These are phyloP conservation scores for Archaeoteleia sp. DNA, from an alignment of 2,888 invertebrate species.

Conservation along the genomic window DNA sequence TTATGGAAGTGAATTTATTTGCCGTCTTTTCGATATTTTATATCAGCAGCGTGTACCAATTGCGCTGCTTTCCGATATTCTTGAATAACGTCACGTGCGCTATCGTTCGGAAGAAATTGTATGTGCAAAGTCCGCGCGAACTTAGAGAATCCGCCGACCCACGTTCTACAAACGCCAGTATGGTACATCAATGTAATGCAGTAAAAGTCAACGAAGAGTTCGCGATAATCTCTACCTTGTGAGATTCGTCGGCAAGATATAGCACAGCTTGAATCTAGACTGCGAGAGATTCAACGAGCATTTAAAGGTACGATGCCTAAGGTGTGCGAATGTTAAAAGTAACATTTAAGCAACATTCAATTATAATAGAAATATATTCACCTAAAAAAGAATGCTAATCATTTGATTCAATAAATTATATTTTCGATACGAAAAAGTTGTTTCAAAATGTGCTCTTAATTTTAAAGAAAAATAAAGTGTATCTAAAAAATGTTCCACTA, in stretches of 20 bases:
- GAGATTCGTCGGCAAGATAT: conserved; percentile 48
- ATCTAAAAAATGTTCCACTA: no score
- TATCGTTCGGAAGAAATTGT: conserved; percentile 9
- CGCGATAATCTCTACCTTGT: conserved; percentile 43
- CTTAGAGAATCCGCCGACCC: conserved; percentile 28
- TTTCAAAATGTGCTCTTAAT: no score
- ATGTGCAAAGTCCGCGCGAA: conserved; percentile 19
- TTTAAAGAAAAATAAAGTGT: no score
- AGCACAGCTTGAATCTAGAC: conserved; percentile 37
- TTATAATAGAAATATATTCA: no score
- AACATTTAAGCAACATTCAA: no score
- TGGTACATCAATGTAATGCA: conserved; percentile 46
- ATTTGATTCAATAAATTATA: no score
- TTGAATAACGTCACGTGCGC: conserved; percentile 16
- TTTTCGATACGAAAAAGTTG: no score
- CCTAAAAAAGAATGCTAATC: no score
- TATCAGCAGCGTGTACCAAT: no score
- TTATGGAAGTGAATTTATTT: no score
- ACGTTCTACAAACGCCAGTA: conserved; percentile 53
- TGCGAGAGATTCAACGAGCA: conserved; percentile 1
- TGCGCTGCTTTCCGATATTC: background rate
- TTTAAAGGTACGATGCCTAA: conserved; percentile 14
- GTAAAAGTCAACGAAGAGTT: conserved; percentile 53
- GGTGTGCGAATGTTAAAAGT: no score
- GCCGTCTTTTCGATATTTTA: no score